Evolutionary conservation across 1,140 invertebrate genomes (phyloP), one percentile per base, ranked within the genome.

Genomic region (Spodoptera litura): DNA sequence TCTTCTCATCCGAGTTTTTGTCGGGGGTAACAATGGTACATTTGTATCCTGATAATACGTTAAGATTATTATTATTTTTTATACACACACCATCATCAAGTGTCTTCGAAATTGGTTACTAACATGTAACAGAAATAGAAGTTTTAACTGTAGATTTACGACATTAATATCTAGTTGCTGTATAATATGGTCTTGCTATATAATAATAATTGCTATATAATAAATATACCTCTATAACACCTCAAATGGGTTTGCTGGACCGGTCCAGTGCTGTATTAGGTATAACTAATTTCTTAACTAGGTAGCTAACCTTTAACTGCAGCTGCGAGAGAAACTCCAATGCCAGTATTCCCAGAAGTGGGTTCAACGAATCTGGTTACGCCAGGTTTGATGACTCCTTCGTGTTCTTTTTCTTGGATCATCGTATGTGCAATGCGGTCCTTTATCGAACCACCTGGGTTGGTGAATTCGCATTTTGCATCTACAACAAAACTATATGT

Each of bases 1-100:
- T 98, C 95, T 99, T 99, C 95, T 99, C 99, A 91, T 98, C 97
- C 4, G 98, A 99, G 98, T 99, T 99, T 95, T 99, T 99, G 88
- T 99, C 97, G 0, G 99, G 98, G 97, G 99, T 99, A 0, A 99
- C 98, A 89, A 99, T 99, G 25, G 99, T 97, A 92, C 99, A 99
- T 71, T 96, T 96, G 91, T 99, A 99, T 1, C 98, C 95, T 95
- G 78, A 61, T 66, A 58, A 27, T 13, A 44, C 27, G 15, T 35
- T 20, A 20, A 3, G 10, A 15, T 15, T 10, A 15, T 3, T 53
- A 20, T 20, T 20, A 20, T 31, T 31, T 31, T 31, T 31, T 31
- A 31, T 31, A 31, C 2, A 20, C 20, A 20, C 20, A 1, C 20
- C 31, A 31, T 31, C 31, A 31, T 31, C 31, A 31, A 31, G 31